Base-by-base conservation (phyloP, 2,797 vertebrate genomes). In the Brotula barbata region DNA sequence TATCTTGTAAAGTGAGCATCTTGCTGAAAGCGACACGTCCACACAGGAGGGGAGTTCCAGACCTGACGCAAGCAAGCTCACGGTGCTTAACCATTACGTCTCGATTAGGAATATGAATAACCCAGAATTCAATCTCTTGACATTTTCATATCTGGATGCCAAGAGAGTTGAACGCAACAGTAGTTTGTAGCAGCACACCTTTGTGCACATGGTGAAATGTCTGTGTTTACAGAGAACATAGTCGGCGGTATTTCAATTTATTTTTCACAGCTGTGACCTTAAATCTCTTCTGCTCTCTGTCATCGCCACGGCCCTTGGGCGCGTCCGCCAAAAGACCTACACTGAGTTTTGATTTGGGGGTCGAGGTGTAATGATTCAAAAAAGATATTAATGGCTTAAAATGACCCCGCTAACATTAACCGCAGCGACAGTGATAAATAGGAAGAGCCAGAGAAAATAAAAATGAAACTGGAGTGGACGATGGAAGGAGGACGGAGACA, bases 341-440 rank as follows among this genome's bases (percentile, higher is more conserved):
- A 21, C 70, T 45, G 54, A 79, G 84, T 73, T 84, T 78, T 68
- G 54, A 76, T 73, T 72, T 51, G 73, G 75, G 78, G 79, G 80
- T 80, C 40, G 71, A 81, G 57, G 60, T 59, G 70, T 79, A 84
- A 84, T 78, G 69, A 79, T 44, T 82, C 66, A 37, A 66, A 63
- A 48, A 81, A 76, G 65, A 68, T 65, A 66, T 61, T 75, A 68
- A 84, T 73, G 70, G 81, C 65, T 85, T 58, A 61, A 64, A 75
- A 76, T 56, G 39, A 78, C 31, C n/a, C 74, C 46, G 59, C 61
- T 78, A 62, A 77, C 68, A 68, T 71, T 57, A 58, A 62, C 64
- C 36, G 15, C 22, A 41, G 55, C 5, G 63, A 72, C 68, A 64
- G 45, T 77, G 73, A 85, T 68, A 61, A 58, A 77, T 69, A 34